Base-by-base conservation (phyloP, 2,888 invertebrate genomes). In the Agrotis ipsilon region DNA sequence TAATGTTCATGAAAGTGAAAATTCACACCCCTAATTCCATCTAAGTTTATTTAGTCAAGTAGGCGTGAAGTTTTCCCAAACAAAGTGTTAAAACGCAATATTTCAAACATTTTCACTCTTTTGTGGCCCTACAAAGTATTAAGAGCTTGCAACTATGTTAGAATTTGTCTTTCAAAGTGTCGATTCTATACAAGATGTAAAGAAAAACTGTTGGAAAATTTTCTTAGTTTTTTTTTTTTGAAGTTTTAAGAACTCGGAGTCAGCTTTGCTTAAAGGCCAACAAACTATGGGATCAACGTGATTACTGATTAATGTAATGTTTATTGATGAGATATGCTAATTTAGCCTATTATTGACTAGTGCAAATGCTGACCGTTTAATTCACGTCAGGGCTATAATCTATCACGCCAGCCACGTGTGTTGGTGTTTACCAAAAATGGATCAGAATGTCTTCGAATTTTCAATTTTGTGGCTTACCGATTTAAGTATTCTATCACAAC, bases 81-180 rank as follows among this genome's bases (percentile, higher is more conserved):
- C 66, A 68, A 58, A 68, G 48, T 62, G 27, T 63, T 19, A 64
- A 51, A 32, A 14, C 52, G 79, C 64, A 51, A 79, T 81, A 81
- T 81, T 79, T 77, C 71, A 77, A 77, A 52, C 32, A 61, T 81
- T 81, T 81, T 79, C 71, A 58, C 81, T 77, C 78, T 64, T 81
- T 79, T 79, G 79, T 79, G 13, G 45, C 45, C 45, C 46, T 62
- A 81, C 78, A 81, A 81, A 71, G 78, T 76, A 80, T 63, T 55
- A 72, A 72, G 61, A 72, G 48, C 14, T 52, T n/a, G 61, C 9
- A 6, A 43, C 55, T 60, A 71, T 79, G 76, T 68, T 68, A 58
- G 61, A 70, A 54, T 45, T 52, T 49, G 48, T 52, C 51, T 54
- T 13, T 3, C 60, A 52, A n/a, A 46, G 32, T 68, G 63, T 52